Percentiles rank a stretch among this genome's conserved stretches.
phyloP scores from a whole-genome alignment of 2,888 invertebrate species.

The Hemicrepidius hirtus region DNA sequence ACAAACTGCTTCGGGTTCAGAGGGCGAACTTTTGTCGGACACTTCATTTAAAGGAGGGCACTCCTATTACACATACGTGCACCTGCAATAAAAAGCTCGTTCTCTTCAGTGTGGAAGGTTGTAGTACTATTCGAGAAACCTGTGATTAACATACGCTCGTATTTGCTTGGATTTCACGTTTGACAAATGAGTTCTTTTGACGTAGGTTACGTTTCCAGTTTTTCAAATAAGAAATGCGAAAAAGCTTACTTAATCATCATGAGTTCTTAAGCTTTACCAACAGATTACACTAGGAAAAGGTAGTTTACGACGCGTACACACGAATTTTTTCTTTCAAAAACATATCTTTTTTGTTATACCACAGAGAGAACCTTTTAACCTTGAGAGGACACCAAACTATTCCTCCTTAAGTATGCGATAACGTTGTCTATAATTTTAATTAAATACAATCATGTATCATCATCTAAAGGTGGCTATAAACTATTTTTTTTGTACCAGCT shows the following conservation, averaged over 20 bases:
- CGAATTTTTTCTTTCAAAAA: no score
- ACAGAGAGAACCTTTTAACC: no score
- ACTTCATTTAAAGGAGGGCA: slow-evolving; percentile 33
- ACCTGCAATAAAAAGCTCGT: slow-evolving; percentile 21
- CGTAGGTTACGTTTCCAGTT: slow-evolving; percentile 22
- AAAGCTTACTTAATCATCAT: slow-evolving; percentile 24
- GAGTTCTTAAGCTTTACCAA: slow-evolving; percentile 10
- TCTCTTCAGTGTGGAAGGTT: background rate
- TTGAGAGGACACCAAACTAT: no score
- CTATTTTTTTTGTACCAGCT: no score
- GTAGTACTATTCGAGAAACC: background rate
- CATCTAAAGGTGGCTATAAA: no score
- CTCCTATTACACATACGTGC: slow-evolving; percentile 25
- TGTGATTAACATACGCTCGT: slow-evolving; percentile 23
- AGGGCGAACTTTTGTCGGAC: slow-evolving; percentile 60
- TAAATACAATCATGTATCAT: no score
- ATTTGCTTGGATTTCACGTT: slow-evolving; percentile 11
- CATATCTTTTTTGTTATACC: no score
- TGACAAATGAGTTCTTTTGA: slow-evolving; percentile 39
- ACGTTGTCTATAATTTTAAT: no score
- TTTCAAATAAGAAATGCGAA: slow-evolving; percentile 16
- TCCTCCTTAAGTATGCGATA: no score
- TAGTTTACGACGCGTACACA: no score
- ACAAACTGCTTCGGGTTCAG: slow-evolving; percentile 64
- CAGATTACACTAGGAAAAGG: background rate